Evolutionary conservation across 2,797 vertebrate species (phyloP), one percentile per base, ranked within the genome.

Genomic region (Myotis findleyi): DNA sequence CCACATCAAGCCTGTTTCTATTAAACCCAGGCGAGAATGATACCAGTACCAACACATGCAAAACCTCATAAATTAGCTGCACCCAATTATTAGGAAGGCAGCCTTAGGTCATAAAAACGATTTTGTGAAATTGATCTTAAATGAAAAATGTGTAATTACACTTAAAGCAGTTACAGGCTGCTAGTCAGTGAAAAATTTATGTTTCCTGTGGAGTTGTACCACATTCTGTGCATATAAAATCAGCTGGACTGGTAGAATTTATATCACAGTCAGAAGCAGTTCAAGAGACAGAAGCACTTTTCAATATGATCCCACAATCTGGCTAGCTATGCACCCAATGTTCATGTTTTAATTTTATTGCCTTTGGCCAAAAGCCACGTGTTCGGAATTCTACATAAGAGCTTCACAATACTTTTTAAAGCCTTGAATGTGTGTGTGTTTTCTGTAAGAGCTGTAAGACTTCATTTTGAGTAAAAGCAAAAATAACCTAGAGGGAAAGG

Each of bases 141-240:
- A 92, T 89, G 94, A 95, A 90, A 93, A 41, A 93, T 96, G 92
- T 94, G 83, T 97, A 93, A 97, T 97, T 97, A 96, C 92, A 97
- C 86, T 97, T 86, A 77, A 96, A 95, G 92, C 20, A 92, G 79
- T 62, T 93, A 81, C 59, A 96, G 75, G 73, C 51, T 68, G 72
- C 71, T 95, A 97, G 90, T 72, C 96, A 96, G 87, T 53, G 27
- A 95, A 96, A 97, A 96, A 59, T 0, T 3, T 7, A 2, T 84
- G 85, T 96, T 93, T 91, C 55, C 95, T 21, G 5, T 96, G 93
- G 36, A 97, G 38, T 85, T 91, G 91, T 88, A 95, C 49, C 81
- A 93, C 80, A 83, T 89, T 93, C 83, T 95, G 88, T 75, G 91
- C 92, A 79, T 71, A 94, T 93, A 96, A 96, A 97, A 96, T 96